Evolutionary conservation across 2,797 vertebrate genomes (phyloP).

Genomic region (Sebastes cheni): DNA sequence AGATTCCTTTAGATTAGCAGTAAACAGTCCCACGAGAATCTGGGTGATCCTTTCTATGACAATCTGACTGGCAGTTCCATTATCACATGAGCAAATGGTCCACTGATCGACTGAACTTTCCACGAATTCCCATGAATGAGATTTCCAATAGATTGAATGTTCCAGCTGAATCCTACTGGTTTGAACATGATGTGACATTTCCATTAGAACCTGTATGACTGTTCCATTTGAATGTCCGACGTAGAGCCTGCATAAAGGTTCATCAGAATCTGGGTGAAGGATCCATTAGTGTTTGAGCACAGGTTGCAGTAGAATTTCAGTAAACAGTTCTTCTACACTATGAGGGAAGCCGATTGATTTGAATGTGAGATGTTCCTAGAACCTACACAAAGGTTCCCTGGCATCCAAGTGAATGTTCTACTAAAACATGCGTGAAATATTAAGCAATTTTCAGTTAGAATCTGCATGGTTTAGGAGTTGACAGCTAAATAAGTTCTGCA

Average conservation of each 20-base stretch:
- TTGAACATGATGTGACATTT: conserved; percentile 4
- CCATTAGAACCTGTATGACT: neutral
- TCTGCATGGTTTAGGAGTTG: neutral
- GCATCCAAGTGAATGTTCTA: neutral
- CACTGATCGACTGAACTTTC: conserved; percentile 7
- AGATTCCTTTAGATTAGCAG: conserved; percentile 7
- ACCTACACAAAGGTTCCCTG: neutral
- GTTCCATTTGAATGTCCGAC: neutral
- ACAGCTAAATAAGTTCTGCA: neutral
- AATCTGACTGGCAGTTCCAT: neutral
- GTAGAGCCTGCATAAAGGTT: neutral
- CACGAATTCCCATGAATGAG: neutral
- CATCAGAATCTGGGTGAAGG: neutral
- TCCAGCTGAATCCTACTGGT: neutral
- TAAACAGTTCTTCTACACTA: neutral
- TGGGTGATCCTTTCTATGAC: neutral
- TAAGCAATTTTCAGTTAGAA: neutral
- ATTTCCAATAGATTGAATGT: neutral
- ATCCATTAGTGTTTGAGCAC: neutral
- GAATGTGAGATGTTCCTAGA: neutral
- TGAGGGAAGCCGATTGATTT: neutral
- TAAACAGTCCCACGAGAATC: conserved; percentile 3
- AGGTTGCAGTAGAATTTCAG: neutral
- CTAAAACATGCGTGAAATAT: neutral
- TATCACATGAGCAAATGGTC: neutral